Base-by-base conservation (phyloP, 2,797 vertebrate genomes). In the Aldrovandia affinis region DNA sequence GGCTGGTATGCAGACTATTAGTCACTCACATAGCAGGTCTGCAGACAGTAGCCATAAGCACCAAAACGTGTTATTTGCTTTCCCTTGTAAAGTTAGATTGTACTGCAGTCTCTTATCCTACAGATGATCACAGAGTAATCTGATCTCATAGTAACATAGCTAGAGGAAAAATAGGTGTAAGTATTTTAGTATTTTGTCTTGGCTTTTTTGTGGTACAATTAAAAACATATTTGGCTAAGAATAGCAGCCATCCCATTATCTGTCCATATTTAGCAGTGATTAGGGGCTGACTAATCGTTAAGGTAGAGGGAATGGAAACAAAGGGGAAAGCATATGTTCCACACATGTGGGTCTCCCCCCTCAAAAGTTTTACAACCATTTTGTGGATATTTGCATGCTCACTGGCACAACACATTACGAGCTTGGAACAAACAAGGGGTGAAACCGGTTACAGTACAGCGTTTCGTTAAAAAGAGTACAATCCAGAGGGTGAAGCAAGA, bases 401-500 rank as follows among this genome's bases (percentile, higher is more conserved):
- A 82, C 83, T 82, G 42, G 28, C 61, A 42, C 14, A 39, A 22
- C 55, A 22, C 39, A 77, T 82, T 30, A 57, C 47, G 47, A 42
- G 63, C n/a, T 80, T 70, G 54, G 83, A 85, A 81, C 59, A 87
- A 86, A 86, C 65, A 80, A 15, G 57, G 80, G 80, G 75, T 80
- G 12, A 28, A 59, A 80, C 39, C 36, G 8, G 33, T 4, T 25
- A 44, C 25, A 77, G 73, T 25, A 28, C 68, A 47, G 55, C 73
- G 80, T 84, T 77, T 79, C 84, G 86, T 87, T 87, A 91, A 93
- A 91, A 85, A 77, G 52, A 85, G 30, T 10, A 85, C 63, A 86
- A 79, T 80, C 83, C 61, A 57, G 81, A 83, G 63, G 55, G 78
- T 80, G 81, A 81, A 84, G 78, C 55, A 50, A 50, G 70, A 63